Evolutionary conservation across 2,888 invertebrate genomes (phyloP).

Genomic region (Osedax fenrisi): DNA sequence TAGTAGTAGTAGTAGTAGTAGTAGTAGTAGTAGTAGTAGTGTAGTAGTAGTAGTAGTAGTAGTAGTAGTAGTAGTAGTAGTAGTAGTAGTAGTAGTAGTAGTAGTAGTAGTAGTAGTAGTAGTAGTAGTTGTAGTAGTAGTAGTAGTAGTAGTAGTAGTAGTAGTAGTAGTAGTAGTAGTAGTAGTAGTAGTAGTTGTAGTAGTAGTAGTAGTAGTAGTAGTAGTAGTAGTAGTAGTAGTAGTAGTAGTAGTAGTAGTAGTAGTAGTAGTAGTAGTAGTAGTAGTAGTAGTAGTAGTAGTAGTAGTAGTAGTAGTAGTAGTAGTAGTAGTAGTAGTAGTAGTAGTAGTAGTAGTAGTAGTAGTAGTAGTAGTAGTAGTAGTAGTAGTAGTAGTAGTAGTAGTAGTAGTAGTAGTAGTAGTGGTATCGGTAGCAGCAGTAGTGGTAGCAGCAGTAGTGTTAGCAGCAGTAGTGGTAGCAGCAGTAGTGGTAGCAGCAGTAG

Average conservation of each 20-base stretch:
- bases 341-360: slow-evolving; percentile 23
- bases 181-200: too few relatives aligned
- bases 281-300: slow-evolving; percentile 6
- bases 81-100: slow-evolving; percentile 8
- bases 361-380: slow-evolving; percentile 26
- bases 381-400: slow-evolving; percentile 27
- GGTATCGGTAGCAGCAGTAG: slow-evolving; percentile 23
- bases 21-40: too few relatives aligned
- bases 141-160: too few relatives aligned
- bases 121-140: too few relatives aligned
- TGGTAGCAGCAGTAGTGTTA: slow-evolving; percentile 20
- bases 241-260: too few relatives aligned
- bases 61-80: slow-evolving; percentile 19
- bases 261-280: slow-evolving; percentile 8
- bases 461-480: slow-evolving; percentile 15
- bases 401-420: slow-evolving; percentile 26
- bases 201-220: too few relatives aligned
- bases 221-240: too few relatives aligned
- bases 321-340: slow-evolving; percentile 17
- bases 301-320: slow-evolving; percentile 14
- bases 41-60: too few relatives aligned
- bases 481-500: slow-evolving; percentile 22
- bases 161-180: too few relatives aligned
- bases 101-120: too few relatives aligned
- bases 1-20: slow-evolving; percentile 26